Conservation (phyloP, 2,888 invertebrate genomes). For the Cremastobaeus sp. region DNA sequence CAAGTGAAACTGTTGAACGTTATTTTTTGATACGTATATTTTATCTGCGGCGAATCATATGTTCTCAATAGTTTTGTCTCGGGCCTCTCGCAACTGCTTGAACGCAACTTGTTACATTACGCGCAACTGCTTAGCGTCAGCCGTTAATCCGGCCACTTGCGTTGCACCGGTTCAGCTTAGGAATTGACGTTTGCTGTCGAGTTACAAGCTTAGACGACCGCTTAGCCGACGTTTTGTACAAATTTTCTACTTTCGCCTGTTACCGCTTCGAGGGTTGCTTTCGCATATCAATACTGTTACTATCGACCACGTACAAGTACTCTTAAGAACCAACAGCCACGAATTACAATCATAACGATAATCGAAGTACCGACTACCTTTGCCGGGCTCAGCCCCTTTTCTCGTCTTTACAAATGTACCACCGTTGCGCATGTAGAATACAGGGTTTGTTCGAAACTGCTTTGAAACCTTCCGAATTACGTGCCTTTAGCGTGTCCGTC, state of each 20-base stretch:
- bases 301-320: conserved; percentile 12
- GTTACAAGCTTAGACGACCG: too few species aligned
- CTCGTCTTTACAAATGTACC: conserved; percentile 1
- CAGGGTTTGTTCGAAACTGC: conserved; percentile 52
- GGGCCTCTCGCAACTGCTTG: conserved; percentile 10
- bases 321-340: conserved; percentile 27
- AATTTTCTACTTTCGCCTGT: too few species aligned
- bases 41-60: conserved; percentile 3
- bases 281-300: conserved; percentile 46
- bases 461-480: conserved; percentile 64
- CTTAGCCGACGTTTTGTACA: too few species aligned
- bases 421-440: conserved; percentile 48
- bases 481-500: conserved; percentile 65
- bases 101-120: too few species aligned
- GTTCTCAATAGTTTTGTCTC: conserved; percentile 5
- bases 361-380: not conserved
- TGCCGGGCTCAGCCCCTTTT: not conserved
- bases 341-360: conserved; percentile 39
- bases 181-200: too few species aligned
- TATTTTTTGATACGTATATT: conserved; percentile 39
- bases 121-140: too few species aligned
- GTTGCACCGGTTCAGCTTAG: too few species aligned
- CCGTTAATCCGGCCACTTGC: too few species aligned
- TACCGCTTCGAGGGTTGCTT: conserved; percentile 34
- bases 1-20: conserved; percentile 10